A percentile compares a stretch with the other conserved stretches of the same genome.
Evolutionary conservation across 2,888 invertebrate genomes (phyloP).

Genomic region (Tinea trinotella): DNA sequence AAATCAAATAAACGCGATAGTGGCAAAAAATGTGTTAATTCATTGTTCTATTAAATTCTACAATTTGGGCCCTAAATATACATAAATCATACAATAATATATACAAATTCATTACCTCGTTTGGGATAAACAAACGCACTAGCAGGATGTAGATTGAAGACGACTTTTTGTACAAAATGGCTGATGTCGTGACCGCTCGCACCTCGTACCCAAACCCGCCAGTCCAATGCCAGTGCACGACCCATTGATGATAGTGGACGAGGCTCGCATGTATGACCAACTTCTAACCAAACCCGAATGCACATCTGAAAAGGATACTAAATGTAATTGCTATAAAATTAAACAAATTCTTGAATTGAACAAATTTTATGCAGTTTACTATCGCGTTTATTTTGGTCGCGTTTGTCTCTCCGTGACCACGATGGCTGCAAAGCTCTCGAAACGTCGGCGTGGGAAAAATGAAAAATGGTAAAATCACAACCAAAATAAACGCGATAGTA

Average conservation of each 20-base stretch:
- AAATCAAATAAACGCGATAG: no score
- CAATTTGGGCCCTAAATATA: conserved; percentile 66
- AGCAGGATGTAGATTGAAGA: conserved; percentile 55
- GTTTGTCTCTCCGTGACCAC: no score
- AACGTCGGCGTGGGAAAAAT: no score
- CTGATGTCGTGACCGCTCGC: conserved; percentile 56
- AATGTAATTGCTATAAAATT: no score
- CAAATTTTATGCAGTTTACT: no score
- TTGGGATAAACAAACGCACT: conserved; percentile 62
- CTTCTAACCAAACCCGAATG: conserved; percentile 64
- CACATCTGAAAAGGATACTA: conserved; percentile 59
- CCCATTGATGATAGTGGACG: conserved; percentile 45
- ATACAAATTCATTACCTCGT: conserved; percentile 37
- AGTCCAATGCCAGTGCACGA: conserved; percentile 56
- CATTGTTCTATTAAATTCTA: no score
- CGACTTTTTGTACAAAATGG: conserved; percentile 61
- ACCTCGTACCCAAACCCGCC: conserved; percentile 64
- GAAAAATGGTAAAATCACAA: no score
- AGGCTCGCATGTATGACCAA: conserved; percentile 61
- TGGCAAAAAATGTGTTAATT: no score
- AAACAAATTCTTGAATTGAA: no score
- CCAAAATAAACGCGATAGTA: no score
- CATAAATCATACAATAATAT: conserved; percentile 33
- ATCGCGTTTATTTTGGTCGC: no score
- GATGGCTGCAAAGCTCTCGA: no score